phyloP scores from a whole-genome alignment of 2,113 vertebrate species.

The Apodemus sylvaticus region DNA sequence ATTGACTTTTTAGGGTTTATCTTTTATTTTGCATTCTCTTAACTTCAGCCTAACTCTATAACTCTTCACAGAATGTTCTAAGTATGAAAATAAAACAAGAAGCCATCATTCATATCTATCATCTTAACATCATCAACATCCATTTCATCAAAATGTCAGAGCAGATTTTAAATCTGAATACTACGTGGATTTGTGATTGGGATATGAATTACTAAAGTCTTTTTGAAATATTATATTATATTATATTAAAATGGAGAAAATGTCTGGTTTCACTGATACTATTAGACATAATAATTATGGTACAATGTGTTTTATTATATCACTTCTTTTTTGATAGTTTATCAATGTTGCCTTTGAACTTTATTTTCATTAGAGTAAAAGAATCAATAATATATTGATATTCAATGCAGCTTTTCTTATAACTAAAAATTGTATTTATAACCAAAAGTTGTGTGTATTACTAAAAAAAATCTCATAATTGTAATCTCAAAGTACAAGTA shows the following conservation, averaged over 20 bases:
- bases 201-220: background rate
- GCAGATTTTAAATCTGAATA: background rate
- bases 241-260: background rate
- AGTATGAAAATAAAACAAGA: background rate
- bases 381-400: background rate
- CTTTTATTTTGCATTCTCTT: background rate
- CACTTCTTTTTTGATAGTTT: background rate
- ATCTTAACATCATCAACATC: background rate
- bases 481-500: background rate
- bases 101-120: background rate
- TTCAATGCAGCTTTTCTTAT: background rate
- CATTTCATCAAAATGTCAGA: background rate
- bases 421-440: background rate
- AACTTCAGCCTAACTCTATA: background rate
- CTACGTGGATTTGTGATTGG: fast-evolving
- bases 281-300: background rate
- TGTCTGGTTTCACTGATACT: background rate
- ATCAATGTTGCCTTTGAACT: background rate
- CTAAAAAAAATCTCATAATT: background rate
- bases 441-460: too few relatives aligned
- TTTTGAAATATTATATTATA: background rate
- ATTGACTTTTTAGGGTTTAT: background rate
- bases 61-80: background rate
- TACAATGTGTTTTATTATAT: background rate
- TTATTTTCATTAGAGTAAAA: background rate